Conservation (phyloP, 2,113 vertebrate genomes). For the Naja naja region DNA sequence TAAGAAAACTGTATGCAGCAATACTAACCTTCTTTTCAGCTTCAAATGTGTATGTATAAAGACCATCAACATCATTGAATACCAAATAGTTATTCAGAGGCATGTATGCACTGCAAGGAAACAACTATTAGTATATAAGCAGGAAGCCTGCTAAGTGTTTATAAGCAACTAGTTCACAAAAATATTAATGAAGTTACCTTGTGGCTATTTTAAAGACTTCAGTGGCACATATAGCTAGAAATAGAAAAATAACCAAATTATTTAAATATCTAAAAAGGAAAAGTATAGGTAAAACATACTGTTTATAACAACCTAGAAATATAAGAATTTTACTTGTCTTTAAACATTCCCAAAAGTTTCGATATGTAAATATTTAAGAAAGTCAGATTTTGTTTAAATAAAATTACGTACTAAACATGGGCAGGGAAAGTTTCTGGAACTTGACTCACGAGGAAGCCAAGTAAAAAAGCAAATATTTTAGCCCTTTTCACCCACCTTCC, state of each 20-base stretch:
- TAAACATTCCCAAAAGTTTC: not conserved
- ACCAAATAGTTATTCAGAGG: constrained; percentile 94
- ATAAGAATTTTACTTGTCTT: not conserved
- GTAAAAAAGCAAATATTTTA: not conserved
- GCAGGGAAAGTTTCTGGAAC: not conserved
- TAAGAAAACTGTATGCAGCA: not conserved
- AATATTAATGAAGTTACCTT: constrained; percentile 72
- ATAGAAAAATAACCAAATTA: not conserved
- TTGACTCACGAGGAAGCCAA: not conserved
- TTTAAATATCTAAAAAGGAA: not conserved
- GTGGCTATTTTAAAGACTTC: constrained; percentile 98
- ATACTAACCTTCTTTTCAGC: constrained; percentile 89
- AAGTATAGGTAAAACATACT: not conserved
- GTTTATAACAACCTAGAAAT: not conserved
- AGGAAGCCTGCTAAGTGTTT: constrained; percentile 13
- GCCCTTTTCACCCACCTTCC: not conserved
- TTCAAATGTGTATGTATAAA: constrained; percentile 93
- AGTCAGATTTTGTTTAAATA: not conserved
- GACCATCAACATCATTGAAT: constrained; percentile 91
- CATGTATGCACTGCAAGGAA: constrained; percentile 82
- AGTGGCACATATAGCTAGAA: constrained; percentile 87
- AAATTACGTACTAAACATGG: not conserved
- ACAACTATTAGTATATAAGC: not conserved
- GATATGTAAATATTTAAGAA: not conserved
- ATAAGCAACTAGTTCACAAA: not conserved